phyloP scores from a whole-genome alignment of 2,888 invertebrate genomes.

The Dromius quadrimaculatus region DNA sequence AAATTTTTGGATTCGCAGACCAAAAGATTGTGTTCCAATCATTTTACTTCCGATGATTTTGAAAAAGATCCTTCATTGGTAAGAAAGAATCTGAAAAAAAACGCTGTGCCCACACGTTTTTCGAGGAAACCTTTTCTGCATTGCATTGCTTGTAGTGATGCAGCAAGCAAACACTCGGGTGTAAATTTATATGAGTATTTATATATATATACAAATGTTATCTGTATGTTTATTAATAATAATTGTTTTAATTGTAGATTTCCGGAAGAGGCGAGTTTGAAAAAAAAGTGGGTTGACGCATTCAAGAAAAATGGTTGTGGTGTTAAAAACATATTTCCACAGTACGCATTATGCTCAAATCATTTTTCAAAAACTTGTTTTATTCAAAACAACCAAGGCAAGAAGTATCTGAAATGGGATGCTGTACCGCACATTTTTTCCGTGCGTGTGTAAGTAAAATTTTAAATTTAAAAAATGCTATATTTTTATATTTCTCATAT shows the following conservation, averaged over 20 bases:
- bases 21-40: neutral
- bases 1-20: neutral
- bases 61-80: neutral
- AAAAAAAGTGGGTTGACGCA: neutral
- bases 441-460: neutral
- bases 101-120: neutral
- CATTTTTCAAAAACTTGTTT: neutral
- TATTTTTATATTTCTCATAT: neutral
- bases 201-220: neutral
- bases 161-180: neutral
- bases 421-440: neutral
- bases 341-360: neutral
- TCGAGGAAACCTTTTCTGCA: neutral
- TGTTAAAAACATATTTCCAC: neutral
- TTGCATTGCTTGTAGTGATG: neutral
- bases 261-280: neutral
- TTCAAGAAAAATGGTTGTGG: neutral
- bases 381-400: neutral
- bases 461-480: neutral
- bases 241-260: neutral
- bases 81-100: neutral
- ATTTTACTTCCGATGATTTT: neutral
- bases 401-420: neutral
- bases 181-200: neutral
- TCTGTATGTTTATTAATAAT: neutral